phyloP scores from a whole-genome alignment of 2,797 vertebrate genomes.

The Hemitrygon akajei region DNA sequence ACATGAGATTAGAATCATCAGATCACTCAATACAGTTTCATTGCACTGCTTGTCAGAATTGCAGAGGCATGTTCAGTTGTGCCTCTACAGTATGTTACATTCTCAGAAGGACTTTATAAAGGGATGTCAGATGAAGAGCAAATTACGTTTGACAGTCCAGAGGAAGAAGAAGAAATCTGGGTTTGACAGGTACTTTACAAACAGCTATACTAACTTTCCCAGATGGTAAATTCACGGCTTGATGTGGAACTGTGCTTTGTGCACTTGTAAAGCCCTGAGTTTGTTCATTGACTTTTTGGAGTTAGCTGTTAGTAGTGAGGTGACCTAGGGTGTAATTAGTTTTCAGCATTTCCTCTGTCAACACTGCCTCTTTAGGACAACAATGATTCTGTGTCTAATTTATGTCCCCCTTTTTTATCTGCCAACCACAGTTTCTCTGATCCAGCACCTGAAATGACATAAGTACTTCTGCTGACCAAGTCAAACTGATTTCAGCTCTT shows the following conservation, averaged over 20 bases:
- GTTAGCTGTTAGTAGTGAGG: background rate
- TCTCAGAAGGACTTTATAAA: conserved; percentile 22
- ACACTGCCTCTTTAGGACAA: background rate
- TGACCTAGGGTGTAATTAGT: background rate
- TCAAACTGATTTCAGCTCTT: background rate
- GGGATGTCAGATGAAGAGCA: conserved; percentile 5
- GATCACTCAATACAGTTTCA: background rate
- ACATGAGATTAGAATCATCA: conserved; percentile 29
- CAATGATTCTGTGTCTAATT: background rate
- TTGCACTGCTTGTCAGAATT: background rate
- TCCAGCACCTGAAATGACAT: background rate
- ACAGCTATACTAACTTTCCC: background rate
- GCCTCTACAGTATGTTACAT: background rate
- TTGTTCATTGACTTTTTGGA: background rate
- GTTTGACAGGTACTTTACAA: background rate
- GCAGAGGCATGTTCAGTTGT: background rate
- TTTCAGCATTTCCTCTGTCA: background rate
- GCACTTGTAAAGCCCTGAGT: background rate
- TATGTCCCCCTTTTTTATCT: background rate
- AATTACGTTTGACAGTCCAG: conserved; percentile 9
- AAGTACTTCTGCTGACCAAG: background rate
- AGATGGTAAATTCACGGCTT: background rate
- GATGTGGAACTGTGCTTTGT: background rate
- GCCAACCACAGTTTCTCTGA: background rate
- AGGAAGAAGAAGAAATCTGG: background rate